Conservation (phyloP, 2,797 vertebrate genomes). For the Gambusia yucatana region DNA sequence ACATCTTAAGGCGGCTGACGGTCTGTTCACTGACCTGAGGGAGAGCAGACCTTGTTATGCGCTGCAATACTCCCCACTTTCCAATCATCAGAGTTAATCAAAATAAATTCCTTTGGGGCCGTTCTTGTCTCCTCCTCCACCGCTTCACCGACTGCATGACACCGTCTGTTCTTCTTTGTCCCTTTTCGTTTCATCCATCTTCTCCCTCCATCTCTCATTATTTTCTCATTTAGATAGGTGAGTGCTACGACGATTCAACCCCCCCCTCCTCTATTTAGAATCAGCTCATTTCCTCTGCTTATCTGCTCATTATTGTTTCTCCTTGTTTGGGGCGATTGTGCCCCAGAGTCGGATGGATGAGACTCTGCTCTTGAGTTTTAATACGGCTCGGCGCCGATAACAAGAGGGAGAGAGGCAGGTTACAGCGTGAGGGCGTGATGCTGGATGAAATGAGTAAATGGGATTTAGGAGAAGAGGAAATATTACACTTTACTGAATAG, state of each 20-base stretch:
- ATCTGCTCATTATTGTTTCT: constrained; percentile 66
- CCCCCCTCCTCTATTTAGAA: constrained; percentile 42
- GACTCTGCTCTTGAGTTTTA: constrained; percentile 53
- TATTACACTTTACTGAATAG: background rate
- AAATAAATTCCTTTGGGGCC: constrained; percentile 36
- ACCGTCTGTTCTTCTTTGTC: constrained; percentile 16
- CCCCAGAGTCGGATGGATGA: constrained; percentile 55
- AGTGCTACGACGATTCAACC: constrained; percentile 34
- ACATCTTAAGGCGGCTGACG: constrained; percentile 8
- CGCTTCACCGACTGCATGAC: constrained; percentile 31
- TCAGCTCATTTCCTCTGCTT: constrained; percentile 56
- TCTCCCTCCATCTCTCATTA: constrained; percentile 48
- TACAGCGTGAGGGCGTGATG: background rate
- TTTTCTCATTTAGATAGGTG: constrained; percentile 58
- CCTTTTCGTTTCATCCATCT: constrained; percentile 27
- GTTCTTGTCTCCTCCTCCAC: background rate
- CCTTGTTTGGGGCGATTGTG: constrained; percentile 39
- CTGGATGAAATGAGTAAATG: background rate
- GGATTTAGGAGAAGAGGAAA: background rate
- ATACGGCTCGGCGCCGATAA: constrained; percentile 32
- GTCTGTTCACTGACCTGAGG: constrained; percentile 12
- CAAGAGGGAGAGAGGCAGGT: constrained; percentile 9
- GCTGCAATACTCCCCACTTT: constrained; percentile 22
- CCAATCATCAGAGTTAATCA: constrained; percentile 40
- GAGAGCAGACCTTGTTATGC: constrained; percentile 13